Conservation (phyloP, 1,140 invertebrate species). For the Lucilia cuprina region DNA sequence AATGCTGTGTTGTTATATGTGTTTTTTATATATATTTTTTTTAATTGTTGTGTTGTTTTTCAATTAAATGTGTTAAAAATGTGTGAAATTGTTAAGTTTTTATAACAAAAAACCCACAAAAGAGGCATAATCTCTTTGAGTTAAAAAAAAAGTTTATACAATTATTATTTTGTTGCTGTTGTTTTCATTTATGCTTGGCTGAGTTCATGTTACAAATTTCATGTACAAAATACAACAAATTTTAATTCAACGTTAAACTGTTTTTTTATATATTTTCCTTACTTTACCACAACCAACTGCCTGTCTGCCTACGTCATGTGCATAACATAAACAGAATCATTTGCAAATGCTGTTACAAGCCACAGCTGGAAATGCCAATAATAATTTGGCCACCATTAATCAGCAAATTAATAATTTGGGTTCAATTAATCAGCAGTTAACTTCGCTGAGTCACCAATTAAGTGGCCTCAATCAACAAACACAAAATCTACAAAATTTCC, state of each 20-base stretch:
- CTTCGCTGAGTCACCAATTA: slow-evolving; percentile 58
- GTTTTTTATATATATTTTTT: not conserved
- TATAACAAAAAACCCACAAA: not conserved
- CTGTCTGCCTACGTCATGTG: not conserved
- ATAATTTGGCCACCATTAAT: slow-evolving; percentile 60
- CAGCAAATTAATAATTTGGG: slow-evolving; percentile 62
- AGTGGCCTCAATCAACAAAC: slow-evolving; percentile 62
- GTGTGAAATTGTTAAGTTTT: not conserved
- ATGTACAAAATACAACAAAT: not conserved
- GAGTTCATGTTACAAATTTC: not conserved
- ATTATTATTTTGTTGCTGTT: not conserved
- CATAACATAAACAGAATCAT: slow-evolving; percentile 43
- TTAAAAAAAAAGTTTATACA: not conserved
- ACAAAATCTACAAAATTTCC: slow-evolving; percentile 57
- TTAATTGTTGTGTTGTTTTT: not conserved
- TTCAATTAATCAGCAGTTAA: slow-evolving; percentile 60
- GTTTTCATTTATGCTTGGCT: not conserved
- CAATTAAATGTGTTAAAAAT: not conserved
- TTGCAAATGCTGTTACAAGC: slow-evolving; percentile 59
- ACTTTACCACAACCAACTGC: not conserved
- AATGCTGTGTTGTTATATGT: not conserved
- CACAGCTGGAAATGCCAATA: slow-evolving; percentile 55
- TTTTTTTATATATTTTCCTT: slow-evolving; percentile 40
- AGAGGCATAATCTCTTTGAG: not conserved
- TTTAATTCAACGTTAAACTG: not conserved